Base-by-base conservation (phyloP, 1,140 invertebrate species). In the Babylonia areolata region DNA sequence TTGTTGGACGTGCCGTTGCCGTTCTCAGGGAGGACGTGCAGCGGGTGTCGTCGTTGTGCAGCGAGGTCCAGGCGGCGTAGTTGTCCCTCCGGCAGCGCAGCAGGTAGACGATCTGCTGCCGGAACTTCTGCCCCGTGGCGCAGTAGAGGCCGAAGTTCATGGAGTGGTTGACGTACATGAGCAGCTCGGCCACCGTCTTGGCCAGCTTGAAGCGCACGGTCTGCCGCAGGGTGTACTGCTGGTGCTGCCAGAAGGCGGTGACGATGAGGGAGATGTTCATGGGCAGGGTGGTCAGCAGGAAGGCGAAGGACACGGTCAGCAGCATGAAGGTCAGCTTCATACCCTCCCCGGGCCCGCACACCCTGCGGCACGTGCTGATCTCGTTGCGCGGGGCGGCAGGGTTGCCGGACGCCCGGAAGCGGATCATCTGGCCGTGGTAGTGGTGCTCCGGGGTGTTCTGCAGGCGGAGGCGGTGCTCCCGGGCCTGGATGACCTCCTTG, bases 61-160 rank as follows among this genome's bases (percentile, higher is more conserved):
- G 11, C 33, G 77, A 79, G 23, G 39, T 40, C 77, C 77, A 79
- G 39, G 77, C 2, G 33, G 40, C 37, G 77, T 79, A 46, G 46
- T 51, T 6, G 46, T 51, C n/a, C 17, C 11, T 79, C 15, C 37
- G 35, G 77, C 77, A 79, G 39, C 77, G 3, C 39, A 79, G 37
- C 77, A 79, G 40, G 40, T 79, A 39, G 37, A 42, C 40, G 77
- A 79, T 79, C 77, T 79, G 77, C 77, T 79, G 77, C 6, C 94
- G 81, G 86, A 95, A 95, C 86, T 92, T 93, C 81, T 92, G 88
- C 0, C 94, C 94, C 15, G 92, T 94, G 20, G 93, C 92, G 84
- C 92, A 94, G 87, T 95, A 95, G 0, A 95, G 88, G 81, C 94
- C 93, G 88, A 95, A 95, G 87, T 94, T 94, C n/a, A 95, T n/a